phyloP scores from a whole-genome alignment of 2,113 vertebrate genomes.

The Otis tarda region DNA sequence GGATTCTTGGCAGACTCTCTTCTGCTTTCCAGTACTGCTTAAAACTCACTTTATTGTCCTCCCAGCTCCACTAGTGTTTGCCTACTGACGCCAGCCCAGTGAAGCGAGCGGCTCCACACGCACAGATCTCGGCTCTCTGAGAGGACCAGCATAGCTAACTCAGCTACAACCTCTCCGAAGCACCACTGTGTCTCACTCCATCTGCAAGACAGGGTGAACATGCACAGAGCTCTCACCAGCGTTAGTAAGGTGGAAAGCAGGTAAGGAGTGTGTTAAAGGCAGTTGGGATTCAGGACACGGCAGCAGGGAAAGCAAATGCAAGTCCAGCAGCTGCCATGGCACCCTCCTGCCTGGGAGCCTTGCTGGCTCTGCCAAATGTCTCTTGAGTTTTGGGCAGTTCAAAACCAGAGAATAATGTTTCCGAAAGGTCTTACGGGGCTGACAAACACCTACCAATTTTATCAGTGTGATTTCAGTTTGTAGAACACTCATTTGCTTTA shows the following conservation, averaged over 20 bases:
- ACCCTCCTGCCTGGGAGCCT: background rate
- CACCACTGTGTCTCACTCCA: background rate
- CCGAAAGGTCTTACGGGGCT: background rate
- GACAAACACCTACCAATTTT: background rate
- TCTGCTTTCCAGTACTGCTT: background rate
- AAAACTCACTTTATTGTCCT: background rate
- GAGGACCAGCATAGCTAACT: background rate
- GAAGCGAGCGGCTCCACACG: background rate
- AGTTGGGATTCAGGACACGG: background rate
- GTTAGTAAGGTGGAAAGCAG: background rate
- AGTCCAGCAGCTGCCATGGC: background rate
- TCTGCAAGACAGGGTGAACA: background rate
- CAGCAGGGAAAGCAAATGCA: background rate
- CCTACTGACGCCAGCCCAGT: background rate
- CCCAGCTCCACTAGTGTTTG: background rate
- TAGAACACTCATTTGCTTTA: background rate
- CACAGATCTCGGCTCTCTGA: rapidly evolving
- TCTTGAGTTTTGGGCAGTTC: background rate
- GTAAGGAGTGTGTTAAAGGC: background rate
- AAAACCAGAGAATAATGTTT: background rate
- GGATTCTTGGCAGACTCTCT: background rate
- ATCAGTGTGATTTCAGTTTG: background rate
- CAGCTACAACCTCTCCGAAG: background rate
- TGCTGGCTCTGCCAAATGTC: background rate
- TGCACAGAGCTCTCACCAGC: background rate